Base-by-base conservation (phyloP, 2,113 vertebrate genomes). In the Syngnathus typhle region DNA sequence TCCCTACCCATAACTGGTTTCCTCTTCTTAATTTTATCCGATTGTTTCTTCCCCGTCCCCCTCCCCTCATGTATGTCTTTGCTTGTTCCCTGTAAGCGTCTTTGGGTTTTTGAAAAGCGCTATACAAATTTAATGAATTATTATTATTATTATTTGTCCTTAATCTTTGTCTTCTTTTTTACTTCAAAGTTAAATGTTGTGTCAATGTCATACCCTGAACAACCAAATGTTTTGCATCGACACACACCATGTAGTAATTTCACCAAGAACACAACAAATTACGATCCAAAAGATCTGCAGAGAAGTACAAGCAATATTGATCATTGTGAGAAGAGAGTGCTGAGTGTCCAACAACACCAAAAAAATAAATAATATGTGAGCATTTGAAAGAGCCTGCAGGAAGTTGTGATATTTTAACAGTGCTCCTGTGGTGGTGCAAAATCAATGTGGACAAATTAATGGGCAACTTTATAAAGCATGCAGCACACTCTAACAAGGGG, bases 401-500 rank as follows among this genome's bases (percentile, higher is more conserved):
- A 82, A 64, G 71, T 77, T 81, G 83, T 84, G 68, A 83, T 77
- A 74, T 82, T 66, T 85, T 76, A 76, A 74, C 38, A 11, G 73
- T 38, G 23, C 66, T 76, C 47, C 65, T 65, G 54, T 44, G 3
- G 32, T 59, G 60, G 52, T 68, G 70, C 62, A 65, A 76, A 65
- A 88, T 89, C 84, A 85, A 87, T 88, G 84, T 63, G 71, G 64
- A 44, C 67, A 79, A 86, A 87, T 87, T 82, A 90, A 85, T 85
- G 82, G 80, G 63, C 70, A 68, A 80, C 27, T 80, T 89, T 89
- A 88, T 89, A 85, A 87, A 81, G 79, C 78, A 74, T 84, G 89
- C 88, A 91, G 88, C 88, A 69, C 64, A 80, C 81, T 86, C 76
- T 84, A 87, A 88, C 27, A 32, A 32, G 27, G 3, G 27, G 27